Conservation (phyloP, 2,113 vertebrate species). For the Columba livia region DNA sequence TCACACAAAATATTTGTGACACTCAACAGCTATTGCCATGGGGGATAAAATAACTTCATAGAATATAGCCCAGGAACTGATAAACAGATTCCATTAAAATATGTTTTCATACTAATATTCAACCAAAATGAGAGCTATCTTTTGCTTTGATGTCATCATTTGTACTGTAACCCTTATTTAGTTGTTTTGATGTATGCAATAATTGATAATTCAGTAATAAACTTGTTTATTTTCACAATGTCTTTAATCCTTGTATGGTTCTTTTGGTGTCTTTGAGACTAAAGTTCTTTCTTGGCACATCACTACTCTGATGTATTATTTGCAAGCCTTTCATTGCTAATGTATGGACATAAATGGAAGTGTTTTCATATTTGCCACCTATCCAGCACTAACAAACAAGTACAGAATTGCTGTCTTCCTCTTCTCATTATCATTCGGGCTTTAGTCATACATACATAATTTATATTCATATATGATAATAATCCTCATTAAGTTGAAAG, state of each 20-base stretch:
- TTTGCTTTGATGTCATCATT: conserved; percentile 32
- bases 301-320: not conserved
- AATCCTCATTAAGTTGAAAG: not conserved
- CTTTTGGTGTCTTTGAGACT: conserved; percentile 3
- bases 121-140: not conserved
- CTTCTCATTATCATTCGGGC: not conserved
- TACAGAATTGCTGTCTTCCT: not conserved
- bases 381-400: not conserved
- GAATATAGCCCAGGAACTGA: conserved; percentile 1
- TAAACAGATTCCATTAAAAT: conserved; percentile 29
- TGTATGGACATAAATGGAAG: not conserved
- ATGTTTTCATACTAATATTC: not conserved
- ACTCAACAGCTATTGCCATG: not conserved
- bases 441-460: not conserved
- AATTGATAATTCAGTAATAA: conserved; percentile 56
- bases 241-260: conserved; percentile 14
- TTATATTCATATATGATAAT: not conserved
- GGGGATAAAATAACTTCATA: not conserved
- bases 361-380: not conserved
- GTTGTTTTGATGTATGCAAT: conserved; percentile 29
- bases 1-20: not conserved
- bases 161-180: conserved; percentile 9
- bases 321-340: conserved; percentile 12
- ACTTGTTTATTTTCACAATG: conserved; percentile 41
- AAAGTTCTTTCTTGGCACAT: not conserved